phyloP scores from a whole-genome alignment of 2,113 vertebrate species.

The Theropithecus gelada region DNA sequence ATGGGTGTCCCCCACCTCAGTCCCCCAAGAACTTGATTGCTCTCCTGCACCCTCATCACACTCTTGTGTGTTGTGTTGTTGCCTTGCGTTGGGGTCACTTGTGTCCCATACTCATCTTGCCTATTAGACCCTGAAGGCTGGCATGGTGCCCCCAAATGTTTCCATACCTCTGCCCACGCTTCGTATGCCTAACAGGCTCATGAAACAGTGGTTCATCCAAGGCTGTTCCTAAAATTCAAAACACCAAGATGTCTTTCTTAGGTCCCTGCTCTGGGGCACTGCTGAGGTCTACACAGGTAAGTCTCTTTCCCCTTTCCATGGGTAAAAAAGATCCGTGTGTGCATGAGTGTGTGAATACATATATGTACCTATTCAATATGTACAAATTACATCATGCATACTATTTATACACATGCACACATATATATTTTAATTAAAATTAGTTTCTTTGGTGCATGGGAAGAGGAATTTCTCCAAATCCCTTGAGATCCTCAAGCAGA shows the following conservation, averaged over 20 bases:
- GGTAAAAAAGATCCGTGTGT: not conserved
- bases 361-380: not conserved
- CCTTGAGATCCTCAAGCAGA: slow-evolving; percentile 34
- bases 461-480: slow-evolving; percentile 55
- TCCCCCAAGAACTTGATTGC: not conserved
- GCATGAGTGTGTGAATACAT: not conserved
- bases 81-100: not conserved
- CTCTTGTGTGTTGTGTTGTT: too few species aligned
- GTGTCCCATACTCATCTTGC: not conserved
- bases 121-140: not conserved
- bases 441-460: slow-evolving; percentile 28
- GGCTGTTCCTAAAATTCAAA: not conserved
- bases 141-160: not conserved
- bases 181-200: not conserved
- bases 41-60: not conserved
- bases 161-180: not conserved
- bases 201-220: not conserved
- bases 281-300: not conserved
- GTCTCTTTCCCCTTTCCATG: not conserved
- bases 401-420: not conserved
- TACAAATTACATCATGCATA: not conserved
- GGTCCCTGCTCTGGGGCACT: not conserved
- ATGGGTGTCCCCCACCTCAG: not conserved
- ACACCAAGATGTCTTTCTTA: not conserved
- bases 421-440: slow-evolving; percentile 39